A percentile compares a stretch with the other conserved stretches of the same genome.
Conservation (phyloP, 2,113 vertebrate genomes). For the Ginglymostoma cirratum region DNA sequence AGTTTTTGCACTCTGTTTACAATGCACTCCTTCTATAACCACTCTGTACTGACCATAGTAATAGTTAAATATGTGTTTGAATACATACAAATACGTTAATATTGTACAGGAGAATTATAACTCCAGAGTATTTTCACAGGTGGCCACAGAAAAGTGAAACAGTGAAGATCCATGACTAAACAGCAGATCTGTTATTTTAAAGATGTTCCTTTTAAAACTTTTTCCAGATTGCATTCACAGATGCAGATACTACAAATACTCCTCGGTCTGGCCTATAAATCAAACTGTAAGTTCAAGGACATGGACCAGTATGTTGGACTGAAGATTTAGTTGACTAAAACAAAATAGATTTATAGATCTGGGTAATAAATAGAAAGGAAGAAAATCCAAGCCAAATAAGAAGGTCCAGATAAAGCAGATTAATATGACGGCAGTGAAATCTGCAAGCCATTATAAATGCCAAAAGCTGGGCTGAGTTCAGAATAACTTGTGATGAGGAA, state of each 20-base stretch:
- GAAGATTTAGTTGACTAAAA: constrained; percentile 7
- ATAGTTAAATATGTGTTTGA: neutral
- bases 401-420: neutral
- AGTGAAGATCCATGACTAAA: constrained; percentile 12
- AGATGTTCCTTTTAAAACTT: neutral
- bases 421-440: constrained; percentile 8
- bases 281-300: constrained; percentile 20
- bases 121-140: neutral
- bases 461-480: neutral
- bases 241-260: constrained; percentile 1
- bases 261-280: neutral
- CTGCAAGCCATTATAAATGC: constrained; percentile 23
- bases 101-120: neutral
- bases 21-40: neutral
- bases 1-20: neutral
- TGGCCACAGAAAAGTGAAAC: neutral
- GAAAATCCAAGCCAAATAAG: neutral
- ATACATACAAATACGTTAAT: neutral
- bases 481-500: neutral
- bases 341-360: constrained; percentile 11
- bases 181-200: neutral
- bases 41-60: neutral
- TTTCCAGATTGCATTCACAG: constrained; percentile 16
- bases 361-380: constrained; percentile 1
- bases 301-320: neutral